These are phyloP conservation scores for Sorex maritimensis DNA, from an alignment of 2,797 vertebrate genomes.

Conservation along the genomic window DNA sequence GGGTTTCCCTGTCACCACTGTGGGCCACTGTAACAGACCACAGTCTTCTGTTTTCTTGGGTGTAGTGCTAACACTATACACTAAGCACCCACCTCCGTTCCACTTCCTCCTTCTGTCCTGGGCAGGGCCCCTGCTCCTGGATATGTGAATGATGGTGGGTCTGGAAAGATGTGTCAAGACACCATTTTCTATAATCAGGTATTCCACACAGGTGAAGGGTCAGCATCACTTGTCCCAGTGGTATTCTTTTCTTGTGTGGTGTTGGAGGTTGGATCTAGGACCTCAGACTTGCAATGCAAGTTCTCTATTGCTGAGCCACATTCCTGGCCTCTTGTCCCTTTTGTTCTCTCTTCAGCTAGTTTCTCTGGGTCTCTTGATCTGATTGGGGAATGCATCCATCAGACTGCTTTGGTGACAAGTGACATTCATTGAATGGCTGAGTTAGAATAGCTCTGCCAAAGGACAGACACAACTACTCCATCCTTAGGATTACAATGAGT, in stretches of 20 bases:
- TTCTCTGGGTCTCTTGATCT: not conserved
- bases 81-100: not conserved
- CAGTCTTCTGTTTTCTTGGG: not conserved
- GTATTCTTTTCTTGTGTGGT: no score
- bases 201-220: no score
- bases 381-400: not conserved
- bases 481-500: not conserved
- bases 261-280: no score
- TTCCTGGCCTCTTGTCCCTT: not conserved
- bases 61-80: fast-evolving
- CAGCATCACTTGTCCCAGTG: no score
- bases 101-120: not conserved
- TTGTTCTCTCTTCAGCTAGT: not conserved
- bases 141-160: not conserved
- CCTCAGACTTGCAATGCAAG: no score
- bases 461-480: fast-evolving
- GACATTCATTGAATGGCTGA: not conserved
- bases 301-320: no score
- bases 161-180: fast-evolving
- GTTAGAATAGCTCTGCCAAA: not conserved
- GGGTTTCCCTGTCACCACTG: not conserved
- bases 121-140: not conserved
- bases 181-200: fast-evolving
- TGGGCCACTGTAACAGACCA: not conserved
- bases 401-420: not conserved